These are phyloP conservation scores for Orius insidiosus DNA, from an alignment of 1,140 invertebrate genomes.

Conservation along the genomic window DNA sequence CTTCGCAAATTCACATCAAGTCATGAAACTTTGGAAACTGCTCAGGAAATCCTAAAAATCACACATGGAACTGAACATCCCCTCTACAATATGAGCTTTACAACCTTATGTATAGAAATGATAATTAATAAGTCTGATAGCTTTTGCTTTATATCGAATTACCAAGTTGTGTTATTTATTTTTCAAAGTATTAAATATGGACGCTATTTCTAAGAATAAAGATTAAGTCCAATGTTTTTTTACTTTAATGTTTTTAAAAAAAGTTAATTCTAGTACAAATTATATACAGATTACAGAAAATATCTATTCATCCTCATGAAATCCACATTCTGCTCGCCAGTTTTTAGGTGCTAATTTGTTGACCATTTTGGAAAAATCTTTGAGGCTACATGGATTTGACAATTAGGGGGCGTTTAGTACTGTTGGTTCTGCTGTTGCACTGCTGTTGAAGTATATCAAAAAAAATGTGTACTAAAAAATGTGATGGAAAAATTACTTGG, in stretches of 20 bases:
- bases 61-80: conserved; percentile 50
- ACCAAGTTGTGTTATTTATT: no score
- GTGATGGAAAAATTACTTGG: conserved; percentile 1
- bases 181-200: no score
- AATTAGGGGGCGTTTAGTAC: conserved; percentile 4
- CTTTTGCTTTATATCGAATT: no score
- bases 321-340: conserved; percentile 6
- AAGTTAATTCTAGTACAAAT: no score
- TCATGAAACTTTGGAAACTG: conserved; percentile 35
- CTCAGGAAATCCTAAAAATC: conserved; percentile 43
- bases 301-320: no score
- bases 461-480: not conserved
- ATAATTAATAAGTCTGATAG: no score
- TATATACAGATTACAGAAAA: no score
- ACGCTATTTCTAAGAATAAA: no score
- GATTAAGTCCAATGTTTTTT: no score
- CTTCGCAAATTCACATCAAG: conserved; percentile 35
- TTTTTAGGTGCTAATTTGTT: not conserved
- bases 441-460: conserved; percentile 10
- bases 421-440: not conserved
- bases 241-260: no score
- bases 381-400: conserved; percentile 3
- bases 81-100: conserved; percentile 35
- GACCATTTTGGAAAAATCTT: not conserved
- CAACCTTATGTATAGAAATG: no score